Evolutionary conservation across 1,140 invertebrate genomes (phyloP).

Genomic region (Chironomus tepperi): DNA sequence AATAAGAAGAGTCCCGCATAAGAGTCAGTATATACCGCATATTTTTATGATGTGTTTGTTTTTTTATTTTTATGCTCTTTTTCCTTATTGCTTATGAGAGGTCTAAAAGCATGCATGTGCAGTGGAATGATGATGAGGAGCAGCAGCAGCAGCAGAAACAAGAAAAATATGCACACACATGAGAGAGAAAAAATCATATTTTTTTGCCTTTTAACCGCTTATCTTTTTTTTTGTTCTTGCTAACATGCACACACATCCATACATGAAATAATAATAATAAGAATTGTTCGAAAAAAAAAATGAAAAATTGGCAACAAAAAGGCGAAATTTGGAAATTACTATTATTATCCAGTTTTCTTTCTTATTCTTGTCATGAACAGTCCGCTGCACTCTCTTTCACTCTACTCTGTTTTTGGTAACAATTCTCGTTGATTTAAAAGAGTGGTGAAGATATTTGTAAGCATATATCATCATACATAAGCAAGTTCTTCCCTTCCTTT

Average conservation of each 20-base stretch:
- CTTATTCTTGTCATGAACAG: neutral
- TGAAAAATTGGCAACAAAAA: conserved; percentile 13
- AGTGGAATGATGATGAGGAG: conserved; percentile 1
- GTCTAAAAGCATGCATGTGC: neutral
- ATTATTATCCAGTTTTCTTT: neutral
- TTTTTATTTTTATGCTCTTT: conserved; percentile 14
- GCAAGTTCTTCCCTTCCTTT: too few species aligned
- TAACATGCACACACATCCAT: neutral
- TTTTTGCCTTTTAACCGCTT: neutral
- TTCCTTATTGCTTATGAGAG: conserved; percentile 8
- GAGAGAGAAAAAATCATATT: neutral
- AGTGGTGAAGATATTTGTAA: conserved; percentile 13
- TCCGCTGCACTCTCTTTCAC: neutral
- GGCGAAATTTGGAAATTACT: neutral
- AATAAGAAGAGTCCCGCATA: neutral
- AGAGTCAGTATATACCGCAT: neutral
- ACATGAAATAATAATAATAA: neutral
- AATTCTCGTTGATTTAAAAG: neutral
- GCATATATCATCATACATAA: neutral
- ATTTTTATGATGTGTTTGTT: conserved; percentile 14
- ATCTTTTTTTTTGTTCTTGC: neutral
- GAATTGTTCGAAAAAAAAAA: neutral
- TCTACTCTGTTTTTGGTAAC: neutral
- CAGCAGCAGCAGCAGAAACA: neutral
- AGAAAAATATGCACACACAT: neutral